phyloP scores from a whole-genome alignment of 2,797 vertebrate species.

The Manis javanica region DNA sequence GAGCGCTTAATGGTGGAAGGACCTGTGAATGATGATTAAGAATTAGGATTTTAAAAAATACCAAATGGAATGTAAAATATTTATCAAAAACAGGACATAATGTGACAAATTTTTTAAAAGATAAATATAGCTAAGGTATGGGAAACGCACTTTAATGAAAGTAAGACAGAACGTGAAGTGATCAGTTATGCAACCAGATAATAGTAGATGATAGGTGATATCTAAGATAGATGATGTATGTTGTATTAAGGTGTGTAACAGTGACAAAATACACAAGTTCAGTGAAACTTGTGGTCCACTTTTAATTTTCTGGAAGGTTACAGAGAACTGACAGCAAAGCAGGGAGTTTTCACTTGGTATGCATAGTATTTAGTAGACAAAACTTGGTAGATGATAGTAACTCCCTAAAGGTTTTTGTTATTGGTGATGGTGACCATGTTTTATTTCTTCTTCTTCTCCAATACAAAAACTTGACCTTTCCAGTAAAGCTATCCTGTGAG shows the following conservation, averaged over 20 bases:
- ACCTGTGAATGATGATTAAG: not conserved
- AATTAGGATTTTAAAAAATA: not conserved
- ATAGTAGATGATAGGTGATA: not conserved
- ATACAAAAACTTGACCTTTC: not conserved
- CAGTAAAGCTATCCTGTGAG: not conserved
- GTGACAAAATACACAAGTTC: not conserved
- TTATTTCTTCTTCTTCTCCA: not conserved
- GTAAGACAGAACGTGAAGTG: not conserved
- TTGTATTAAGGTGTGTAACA: not conserved
- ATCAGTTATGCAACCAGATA: not conserved
- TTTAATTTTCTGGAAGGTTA: not conserved
- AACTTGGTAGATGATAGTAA: not conserved
- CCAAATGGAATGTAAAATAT: not conserved
- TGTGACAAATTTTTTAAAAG: not conserved
- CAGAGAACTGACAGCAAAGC: not conserved
- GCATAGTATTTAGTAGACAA: not conserved
- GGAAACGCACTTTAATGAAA: not conserved
- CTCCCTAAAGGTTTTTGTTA: not conserved
- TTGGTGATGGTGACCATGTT: not conserved
- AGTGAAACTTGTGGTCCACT: not conserved
- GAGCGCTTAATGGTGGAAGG: not conserved
- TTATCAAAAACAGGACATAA: not conserved
- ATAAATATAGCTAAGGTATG: not conserved
- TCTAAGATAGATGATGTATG: not conserved
- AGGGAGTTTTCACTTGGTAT: not conserved